phyloP scores from a whole-genome alignment of 2,888 invertebrate species.

The Aphodius granarius region DNA sequence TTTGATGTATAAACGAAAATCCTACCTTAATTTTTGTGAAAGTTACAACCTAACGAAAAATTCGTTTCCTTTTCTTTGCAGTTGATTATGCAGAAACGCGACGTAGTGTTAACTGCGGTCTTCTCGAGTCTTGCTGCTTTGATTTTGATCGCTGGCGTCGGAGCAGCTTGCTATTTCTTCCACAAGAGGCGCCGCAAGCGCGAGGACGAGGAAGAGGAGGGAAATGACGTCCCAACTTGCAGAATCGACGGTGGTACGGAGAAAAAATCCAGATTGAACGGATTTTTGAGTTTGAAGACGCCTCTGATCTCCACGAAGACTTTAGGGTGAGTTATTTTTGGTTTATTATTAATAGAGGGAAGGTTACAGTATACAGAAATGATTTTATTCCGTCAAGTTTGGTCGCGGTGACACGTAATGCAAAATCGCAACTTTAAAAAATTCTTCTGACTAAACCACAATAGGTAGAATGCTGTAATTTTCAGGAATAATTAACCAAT shows the following conservation, averaged over 20 bases:
- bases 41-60: background rate
- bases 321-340: constrained; percentile 69
- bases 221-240: constrained; percentile 53
- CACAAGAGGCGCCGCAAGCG: constrained; percentile 61
- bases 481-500: too few species aligned
- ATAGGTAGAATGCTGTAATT: too few species aligned
- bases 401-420: too few species aligned
- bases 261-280: constrained; percentile 63
- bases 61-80: constrained; percentile 44
- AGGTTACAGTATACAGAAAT: too few species aligned
- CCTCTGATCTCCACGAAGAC: constrained; percentile 75
- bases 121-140: constrained; percentile 65
- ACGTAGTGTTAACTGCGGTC: constrained; percentile 66
- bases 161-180: constrained; percentile 60
- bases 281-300: constrained; percentile 70
- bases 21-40: background rate
- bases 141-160: constrained; percentile 60
- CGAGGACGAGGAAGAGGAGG: constrained; percentile 59
- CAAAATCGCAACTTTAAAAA: too few species aligned
- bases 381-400: too few species aligned
- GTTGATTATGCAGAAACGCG: constrained; percentile 71
- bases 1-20: background rate
- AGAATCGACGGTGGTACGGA: constrained; percentile 49
- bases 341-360: too few species aligned
- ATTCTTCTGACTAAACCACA: too few species aligned